These are phyloP conservation scores for Glomeris maerens DNA, from an alignment of 1,140 invertebrate species.

Conservation along the genomic window DNA sequence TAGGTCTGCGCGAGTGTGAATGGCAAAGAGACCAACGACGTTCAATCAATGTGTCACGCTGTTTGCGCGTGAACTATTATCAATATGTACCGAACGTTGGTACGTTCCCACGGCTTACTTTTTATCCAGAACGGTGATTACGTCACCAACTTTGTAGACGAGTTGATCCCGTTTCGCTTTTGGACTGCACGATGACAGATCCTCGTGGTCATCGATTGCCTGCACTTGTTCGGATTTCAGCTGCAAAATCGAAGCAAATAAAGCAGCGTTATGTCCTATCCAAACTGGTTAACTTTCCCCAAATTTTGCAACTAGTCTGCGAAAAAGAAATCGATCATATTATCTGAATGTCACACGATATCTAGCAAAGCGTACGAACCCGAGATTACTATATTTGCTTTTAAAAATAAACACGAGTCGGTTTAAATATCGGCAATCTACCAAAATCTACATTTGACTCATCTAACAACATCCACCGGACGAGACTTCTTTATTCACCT, in stretches of 20 bases:
- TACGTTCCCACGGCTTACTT: constrained; percentile 38
- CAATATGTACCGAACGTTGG: constrained; percentile 1
- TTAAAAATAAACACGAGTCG: too few species aligned
- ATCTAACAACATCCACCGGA: too few species aligned
- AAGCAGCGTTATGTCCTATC: constrained; percentile 3
- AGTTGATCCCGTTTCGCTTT: constrained; percentile 48
- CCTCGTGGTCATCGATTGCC: constrained; percentile 43
- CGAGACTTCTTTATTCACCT: constrained; percentile 43
- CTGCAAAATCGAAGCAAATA: constrained; percentile 22
- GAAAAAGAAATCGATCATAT: too few species aligned
- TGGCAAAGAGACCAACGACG: too few species aligned
- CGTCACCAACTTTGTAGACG: constrained; percentile 68
- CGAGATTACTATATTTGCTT: too few species aligned
- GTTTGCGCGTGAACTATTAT: not conserved
- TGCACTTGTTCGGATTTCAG: constrained; percentile 82
- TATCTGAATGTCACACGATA: too few species aligned
- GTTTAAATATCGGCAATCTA: too few species aligned
- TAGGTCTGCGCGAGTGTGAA: constrained; percentile 17
- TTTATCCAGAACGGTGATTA: constrained; percentile 88
- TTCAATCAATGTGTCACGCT: too few species aligned
- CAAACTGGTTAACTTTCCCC: too few species aligned
- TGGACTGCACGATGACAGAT: constrained; percentile 17
- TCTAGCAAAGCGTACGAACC: too few species aligned
- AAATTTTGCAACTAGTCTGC: too few species aligned
- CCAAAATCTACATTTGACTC: not conserved